phyloP scores from a whole-genome alignment of 2,888 invertebrate species.

The Lasius platythorax region DNA sequence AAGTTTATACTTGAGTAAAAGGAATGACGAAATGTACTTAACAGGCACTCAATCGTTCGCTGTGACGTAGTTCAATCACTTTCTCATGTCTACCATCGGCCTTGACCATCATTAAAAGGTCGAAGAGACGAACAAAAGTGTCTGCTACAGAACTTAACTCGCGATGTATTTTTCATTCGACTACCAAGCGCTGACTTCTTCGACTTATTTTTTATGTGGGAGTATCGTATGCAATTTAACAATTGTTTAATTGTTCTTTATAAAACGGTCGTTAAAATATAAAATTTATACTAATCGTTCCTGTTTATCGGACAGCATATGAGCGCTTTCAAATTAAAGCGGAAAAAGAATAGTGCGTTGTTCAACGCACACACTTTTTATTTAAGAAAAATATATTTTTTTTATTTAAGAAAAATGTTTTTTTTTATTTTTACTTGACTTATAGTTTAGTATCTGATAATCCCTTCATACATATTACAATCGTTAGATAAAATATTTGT shows the following conservation, averaged over 20 bases:
- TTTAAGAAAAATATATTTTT: background rate
- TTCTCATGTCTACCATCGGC: slow-evolving; percentile 71
- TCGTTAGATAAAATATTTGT: background rate
- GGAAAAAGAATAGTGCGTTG: background rate
- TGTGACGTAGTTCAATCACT: slow-evolving; percentile 73
- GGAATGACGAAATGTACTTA: slow-evolving; percentile 34
- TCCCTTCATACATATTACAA: background rate
- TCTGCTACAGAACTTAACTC: slow-evolving; percentile 55
- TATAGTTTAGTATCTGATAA: background rate
- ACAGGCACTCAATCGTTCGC: slow-evolving; percentile 19
- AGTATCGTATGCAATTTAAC: slow-evolving; percentile 38
- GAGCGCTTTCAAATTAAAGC: background rate
- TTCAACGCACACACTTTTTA: background rate
- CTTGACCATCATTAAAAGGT: slow-evolving; percentile 76
- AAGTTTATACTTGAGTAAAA: slow-evolving; percentile 23
- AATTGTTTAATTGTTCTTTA: slow-evolving; percentile 46
- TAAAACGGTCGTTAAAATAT: background rate
- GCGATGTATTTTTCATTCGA: slow-evolving; percentile 69
- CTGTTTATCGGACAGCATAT: background rate
- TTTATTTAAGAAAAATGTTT: background rate
- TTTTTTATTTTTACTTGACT: background rate
- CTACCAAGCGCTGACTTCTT: slow-evolving; percentile 47
- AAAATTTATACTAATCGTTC: background rate
- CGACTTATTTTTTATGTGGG: slow-evolving; percentile 63
- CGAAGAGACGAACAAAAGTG: slow-evolving; percentile 65